Conservation (phyloP, 2,888 invertebrate genomes). For the Macrosoma leucophasiata region DNA sequence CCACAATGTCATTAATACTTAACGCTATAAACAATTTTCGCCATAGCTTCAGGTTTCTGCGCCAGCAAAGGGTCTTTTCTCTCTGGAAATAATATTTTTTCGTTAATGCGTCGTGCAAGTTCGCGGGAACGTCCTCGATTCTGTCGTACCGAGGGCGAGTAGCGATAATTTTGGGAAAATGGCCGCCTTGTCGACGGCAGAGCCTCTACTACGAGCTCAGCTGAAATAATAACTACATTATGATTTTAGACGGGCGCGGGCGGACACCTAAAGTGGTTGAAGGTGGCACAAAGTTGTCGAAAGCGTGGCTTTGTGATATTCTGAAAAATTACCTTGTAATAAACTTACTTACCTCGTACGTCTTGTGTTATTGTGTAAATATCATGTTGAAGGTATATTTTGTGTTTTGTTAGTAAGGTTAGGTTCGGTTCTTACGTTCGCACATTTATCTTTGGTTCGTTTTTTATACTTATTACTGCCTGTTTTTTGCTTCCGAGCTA, state of each 20-base stretch:
- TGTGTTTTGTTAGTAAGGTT: too few relatives aligned
- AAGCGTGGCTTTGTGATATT: slow-evolving; percentile 16
- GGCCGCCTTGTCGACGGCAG: slow-evolving; percentile 69
- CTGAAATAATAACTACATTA: slow-evolving; percentile 71
- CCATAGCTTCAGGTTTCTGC: too few relatives aligned
- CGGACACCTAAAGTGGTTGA: slow-evolving; percentile 59
- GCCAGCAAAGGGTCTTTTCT: slow-evolving; percentile 40
- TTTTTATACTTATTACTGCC: too few relatives aligned
- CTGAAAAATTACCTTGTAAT: slow-evolving; percentile 1
- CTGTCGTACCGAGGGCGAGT: slow-evolving; percentile 56
- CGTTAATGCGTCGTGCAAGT: slow-evolving; percentile 40
- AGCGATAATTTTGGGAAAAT: slow-evolving; percentile 69
- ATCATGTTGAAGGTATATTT: too few relatives aligned
- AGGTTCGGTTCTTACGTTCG: too few relatives aligned
- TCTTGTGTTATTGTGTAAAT: too few relatives aligned
- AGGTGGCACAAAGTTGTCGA: slow-evolving; percentile 54
- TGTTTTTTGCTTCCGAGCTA: too few relatives aligned
- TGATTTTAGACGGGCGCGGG: slow-evolving; percentile 63
- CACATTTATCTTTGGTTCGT: too few relatives aligned
- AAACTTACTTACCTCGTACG: slow-evolving; percentile 1
- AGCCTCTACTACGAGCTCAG: slow-evolving; percentile 49
- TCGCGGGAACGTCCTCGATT: slow-evolving; percentile 55
- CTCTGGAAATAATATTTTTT: slow-evolving; percentile 45
- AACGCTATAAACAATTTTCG: too few relatives aligned
- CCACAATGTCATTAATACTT: too few relatives aligned